Conservation (phyloP, 2,888 invertebrate species). For the Trisateles emortualis region DNA sequence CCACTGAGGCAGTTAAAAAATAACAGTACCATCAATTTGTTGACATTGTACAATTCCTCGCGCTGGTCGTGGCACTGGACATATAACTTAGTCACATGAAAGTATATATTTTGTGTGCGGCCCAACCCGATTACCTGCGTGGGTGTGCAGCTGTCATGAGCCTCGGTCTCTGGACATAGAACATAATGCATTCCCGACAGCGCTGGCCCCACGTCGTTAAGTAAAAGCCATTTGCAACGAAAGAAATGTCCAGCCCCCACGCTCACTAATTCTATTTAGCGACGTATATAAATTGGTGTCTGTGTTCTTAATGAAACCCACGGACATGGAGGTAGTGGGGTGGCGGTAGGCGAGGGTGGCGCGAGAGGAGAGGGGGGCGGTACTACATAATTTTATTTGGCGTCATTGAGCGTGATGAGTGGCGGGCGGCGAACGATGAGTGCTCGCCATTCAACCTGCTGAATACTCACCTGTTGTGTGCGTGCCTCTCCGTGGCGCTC, state of each 20-base stretch:
- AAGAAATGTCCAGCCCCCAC: constrained; percentile 20
- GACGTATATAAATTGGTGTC: constrained; percentile 24
- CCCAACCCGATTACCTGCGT: too few species aligned
- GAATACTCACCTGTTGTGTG: constrained; percentile 16
- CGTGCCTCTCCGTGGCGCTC: constrained; percentile 3
- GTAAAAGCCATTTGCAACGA: constrained; percentile 26
- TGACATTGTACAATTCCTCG: too few species aligned
- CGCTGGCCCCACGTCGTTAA: constrained; percentile 10
- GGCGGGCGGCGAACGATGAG: neutral
- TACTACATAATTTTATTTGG: constrained; percentile 22
- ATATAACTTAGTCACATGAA: too few species aligned
- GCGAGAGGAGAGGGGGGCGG: neutral
- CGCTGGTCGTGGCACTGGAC: too few species aligned
- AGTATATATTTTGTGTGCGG: too few species aligned
- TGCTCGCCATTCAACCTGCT: constrained; percentile 13
- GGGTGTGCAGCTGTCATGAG: neutral
- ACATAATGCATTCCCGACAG: constrained; percentile 21
- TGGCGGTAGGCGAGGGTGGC: neutral
- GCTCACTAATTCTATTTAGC: constrained; percentile 25
- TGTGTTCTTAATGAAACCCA: constrained; percentile 33
- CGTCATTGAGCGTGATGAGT: constrained; percentile 5
- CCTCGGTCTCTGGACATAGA: neutral
- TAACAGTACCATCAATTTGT: too few species aligned
- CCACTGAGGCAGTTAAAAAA: too few species aligned
- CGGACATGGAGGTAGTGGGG: neutral